These are phyloP conservation scores for Hoplias malabaricus DNA, from an alignment of 2,113 vertebrate genomes.

Conservation along the genomic window DNA sequence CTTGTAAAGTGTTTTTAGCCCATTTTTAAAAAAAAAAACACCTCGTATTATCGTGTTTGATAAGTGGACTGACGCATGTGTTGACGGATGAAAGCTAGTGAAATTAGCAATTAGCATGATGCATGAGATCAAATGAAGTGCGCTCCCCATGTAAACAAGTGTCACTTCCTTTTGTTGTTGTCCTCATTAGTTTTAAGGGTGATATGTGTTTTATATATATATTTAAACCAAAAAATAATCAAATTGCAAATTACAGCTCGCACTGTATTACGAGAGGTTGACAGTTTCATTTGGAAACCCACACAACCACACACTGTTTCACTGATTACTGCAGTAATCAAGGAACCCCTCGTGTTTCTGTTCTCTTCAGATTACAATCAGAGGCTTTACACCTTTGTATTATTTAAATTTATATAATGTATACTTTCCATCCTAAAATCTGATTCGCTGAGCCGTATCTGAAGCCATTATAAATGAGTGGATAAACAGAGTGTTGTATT, in stretches of 20 bases:
- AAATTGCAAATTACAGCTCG: neutral
- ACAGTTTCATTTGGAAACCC: neutral
- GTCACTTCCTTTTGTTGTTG: neutral
- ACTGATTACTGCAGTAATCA: neutral
- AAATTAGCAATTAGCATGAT: neutral
- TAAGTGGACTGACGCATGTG: no score
- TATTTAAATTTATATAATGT: neutral
- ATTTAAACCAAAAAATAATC: neutral
- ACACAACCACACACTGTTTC: neutral
- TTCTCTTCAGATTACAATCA: conserved; percentile 9
- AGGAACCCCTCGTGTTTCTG: neutral
- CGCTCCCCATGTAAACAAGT: neutral
- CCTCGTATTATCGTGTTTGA: no score
- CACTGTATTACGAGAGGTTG: neutral
- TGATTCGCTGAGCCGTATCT: no score
- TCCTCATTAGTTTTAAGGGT: neutral
- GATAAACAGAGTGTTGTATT: no score
- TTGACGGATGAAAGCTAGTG: neutral
- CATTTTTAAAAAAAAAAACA: no score
- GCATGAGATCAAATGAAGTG: neutral
- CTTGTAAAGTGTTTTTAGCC: no score
- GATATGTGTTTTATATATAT: neutral
- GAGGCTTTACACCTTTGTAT: neutral
- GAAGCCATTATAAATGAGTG: no score
- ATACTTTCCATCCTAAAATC: no score